phyloP scores from a whole-genome alignment of 2,888 invertebrate species.

The Orthosia gracilis region DNA sequence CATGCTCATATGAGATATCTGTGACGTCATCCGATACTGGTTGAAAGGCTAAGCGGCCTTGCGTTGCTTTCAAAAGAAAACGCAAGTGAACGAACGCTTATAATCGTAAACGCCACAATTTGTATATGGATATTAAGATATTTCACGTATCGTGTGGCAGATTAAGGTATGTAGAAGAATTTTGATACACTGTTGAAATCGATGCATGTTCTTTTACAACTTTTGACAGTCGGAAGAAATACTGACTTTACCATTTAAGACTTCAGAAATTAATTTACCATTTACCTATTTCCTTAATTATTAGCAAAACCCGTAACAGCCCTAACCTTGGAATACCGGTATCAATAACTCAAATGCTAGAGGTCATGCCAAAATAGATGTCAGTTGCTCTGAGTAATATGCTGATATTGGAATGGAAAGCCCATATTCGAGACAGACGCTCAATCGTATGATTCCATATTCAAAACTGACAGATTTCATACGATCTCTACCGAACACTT shows the following conservation, averaged over 20 bases:
- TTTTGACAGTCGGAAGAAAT: neutral
- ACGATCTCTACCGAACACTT: neutral
- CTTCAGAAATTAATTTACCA: slow-evolving; percentile 18
- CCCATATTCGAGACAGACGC: neutral
- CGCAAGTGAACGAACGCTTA: slow-evolving; percentile 56
- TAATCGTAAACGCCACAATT: slow-evolving; percentile 37
- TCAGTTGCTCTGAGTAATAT: neutral
- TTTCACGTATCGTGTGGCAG: slow-evolving; percentile 14
- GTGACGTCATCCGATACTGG: slow-evolving; percentile 48
- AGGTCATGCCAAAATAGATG: slow-evolving; percentile 24
- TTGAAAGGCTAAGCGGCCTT: slow-evolving; percentile 63
- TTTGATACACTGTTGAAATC: neutral
- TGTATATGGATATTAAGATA: slow-evolving; percentile 31
- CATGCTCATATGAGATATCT: slow-evolving; percentile 31
- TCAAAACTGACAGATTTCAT: neutral
- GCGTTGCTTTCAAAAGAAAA: slow-evolving; percentile 67
- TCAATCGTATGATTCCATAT: neutral
- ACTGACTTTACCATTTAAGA: neutral
- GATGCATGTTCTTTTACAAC: neutral
- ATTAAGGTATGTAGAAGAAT: neutral
- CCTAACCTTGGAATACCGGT: slow-evolving; percentile 30
- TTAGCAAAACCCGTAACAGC: slow-evolving; percentile 1
- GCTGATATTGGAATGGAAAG: neutral
- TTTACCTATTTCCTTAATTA: slow-evolving; percentile 4
- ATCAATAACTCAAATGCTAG: slow-evolving; percentile 18